These are phyloP conservation scores for Sinocyclocheilus anshuiensis DNA, from an alignment of 2,113 vertebrate species.

Conservation along the genomic window DNA sequence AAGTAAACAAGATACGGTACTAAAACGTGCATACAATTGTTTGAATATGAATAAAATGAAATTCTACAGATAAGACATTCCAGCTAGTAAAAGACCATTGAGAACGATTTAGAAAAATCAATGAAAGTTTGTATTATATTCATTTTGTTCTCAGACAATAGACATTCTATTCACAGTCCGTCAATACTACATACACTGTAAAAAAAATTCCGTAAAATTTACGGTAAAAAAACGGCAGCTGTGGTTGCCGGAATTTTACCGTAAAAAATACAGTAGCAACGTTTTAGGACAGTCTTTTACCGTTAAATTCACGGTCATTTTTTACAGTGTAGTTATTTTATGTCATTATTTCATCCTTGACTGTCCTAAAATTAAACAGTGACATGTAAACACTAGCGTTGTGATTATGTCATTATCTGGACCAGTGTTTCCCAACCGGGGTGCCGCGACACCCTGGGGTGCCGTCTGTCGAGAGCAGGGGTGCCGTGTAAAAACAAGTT, in stretches of 20 bases:
- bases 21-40: no score
- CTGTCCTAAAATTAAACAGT: neutral
- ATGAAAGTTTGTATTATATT: neutral
- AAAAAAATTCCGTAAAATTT: no score
- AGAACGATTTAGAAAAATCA: neutral
- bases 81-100: neutral
- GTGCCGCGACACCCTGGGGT: no score
- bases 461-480: no score
- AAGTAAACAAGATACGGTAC: neutral
- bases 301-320: no score
- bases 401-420: slow-evolving; percentile 21
- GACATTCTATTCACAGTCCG: neutral
- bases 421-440: no score
- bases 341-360: neutral
- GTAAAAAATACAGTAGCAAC: no score
- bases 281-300: no score
- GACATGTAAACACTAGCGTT: slow-evolving; percentile 15
- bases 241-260: no score
- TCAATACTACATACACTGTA: no score
- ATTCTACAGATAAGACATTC: neutral
- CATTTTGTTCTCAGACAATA: neutral
- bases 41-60: neutral
- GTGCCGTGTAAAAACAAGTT: no score
- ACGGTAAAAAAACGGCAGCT: no score
- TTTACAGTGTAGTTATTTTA: neutral